A percentile compares a stretch with the other conserved stretches of the same genome.
Conservation (phyloP, 2,888 invertebrate species). For the Acanthosepion esculentum region DNA sequence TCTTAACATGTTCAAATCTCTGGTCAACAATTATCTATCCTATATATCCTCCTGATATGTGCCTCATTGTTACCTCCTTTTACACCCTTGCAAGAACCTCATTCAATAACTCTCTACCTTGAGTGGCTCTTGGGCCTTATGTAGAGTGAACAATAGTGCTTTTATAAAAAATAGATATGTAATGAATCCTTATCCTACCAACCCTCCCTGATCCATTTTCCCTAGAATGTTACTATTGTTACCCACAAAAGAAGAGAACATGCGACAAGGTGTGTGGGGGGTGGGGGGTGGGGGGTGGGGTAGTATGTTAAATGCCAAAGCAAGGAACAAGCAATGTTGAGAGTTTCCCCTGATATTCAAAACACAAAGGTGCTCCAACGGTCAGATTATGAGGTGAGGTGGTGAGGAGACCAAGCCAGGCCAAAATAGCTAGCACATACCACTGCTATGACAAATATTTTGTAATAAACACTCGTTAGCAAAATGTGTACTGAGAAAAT, state of each 20-base stretch:
- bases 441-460: background rate
- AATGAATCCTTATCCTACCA: background rate
- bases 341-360: conserved; percentile 12
- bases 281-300: too few species aligned
- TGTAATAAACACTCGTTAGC: background rate
- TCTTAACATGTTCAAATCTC: too few species aligned
- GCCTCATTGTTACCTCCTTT: too few species aligned
- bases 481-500: background rate
- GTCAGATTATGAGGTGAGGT: background rate
- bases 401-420: background rate
- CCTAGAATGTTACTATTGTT: background rate
- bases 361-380: background rate
- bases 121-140: too few species aligned
- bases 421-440: background rate
- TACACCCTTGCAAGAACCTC: too few species aligned
- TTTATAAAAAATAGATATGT: too few species aligned
- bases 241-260: background rate
- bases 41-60: too few species aligned
- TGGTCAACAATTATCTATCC: too few species aligned
- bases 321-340: background rate
- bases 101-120: too few species aligned
- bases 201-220: background rate
- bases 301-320: background rate
- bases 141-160: too few species aligned
- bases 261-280: background rate